Percentiles rank a stretch among this genome's conserved stretches.
phyloP scores from a whole-genome alignment of 2,888 invertebrate species.

The Hemistola chrysoprasaria region DNA sequence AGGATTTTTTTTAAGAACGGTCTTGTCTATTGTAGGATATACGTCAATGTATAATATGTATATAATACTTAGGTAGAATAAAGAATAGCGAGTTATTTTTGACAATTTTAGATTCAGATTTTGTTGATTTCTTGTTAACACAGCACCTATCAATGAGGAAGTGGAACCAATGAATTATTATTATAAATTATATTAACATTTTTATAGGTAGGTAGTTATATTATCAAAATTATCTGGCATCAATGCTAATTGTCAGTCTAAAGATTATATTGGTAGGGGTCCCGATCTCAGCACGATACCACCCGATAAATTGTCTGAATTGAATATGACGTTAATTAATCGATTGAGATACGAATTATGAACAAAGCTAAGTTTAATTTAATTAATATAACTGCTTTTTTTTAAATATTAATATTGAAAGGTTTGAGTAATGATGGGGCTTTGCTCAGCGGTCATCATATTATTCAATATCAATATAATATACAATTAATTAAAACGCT shows the following conservation, averaged over 20 bases:
- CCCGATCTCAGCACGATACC: conserved; percentile 13
- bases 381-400: conserved; percentile 25
- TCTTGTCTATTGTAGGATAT: too few relatives aligned
- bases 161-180: too few relatives aligned
- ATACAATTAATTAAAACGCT: too few relatives aligned
- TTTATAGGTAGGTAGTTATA: too few relatives aligned
- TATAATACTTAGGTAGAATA: too few relatives aligned
- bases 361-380: conserved; percentile 26
- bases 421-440: conserved; percentile 25
- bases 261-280: conserved; percentile 1
- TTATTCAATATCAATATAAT: background rate
- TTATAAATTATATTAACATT: too few relatives aligned
- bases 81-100: too few relatives aligned
- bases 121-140: background rate
- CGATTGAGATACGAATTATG: conserved; percentile 27
- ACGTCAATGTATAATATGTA: too few relatives aligned
- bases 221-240: too few relatives aligned
- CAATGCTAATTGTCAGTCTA: background rate
- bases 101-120: too few relatives aligned
- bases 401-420: conserved; percentile 29
- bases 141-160: too few relatives aligned
- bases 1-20: too few relatives aligned
- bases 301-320: conserved; percentile 56
- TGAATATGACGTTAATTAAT: conserved; percentile 42
- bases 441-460: conserved; percentile 2